Base-by-base conservation (phyloP, 1,140 invertebrate genomes). In the Caenorhabditis latens region DNA sequence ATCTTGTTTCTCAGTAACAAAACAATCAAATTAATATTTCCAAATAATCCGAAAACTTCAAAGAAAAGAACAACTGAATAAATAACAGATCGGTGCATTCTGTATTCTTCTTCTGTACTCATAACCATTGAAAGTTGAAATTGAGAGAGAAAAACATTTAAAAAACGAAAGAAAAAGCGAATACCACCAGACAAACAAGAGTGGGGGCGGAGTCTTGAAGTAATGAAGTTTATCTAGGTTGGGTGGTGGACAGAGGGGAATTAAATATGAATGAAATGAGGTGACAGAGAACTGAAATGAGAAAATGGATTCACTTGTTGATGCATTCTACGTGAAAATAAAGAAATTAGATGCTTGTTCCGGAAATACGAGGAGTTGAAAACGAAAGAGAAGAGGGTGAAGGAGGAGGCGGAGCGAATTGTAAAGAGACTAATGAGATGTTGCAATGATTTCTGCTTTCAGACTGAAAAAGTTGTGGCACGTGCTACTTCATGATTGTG, bases 331-430 rank as follows among this genome's bases (percentile, higher is more conserved):
- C 65, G 65, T 71, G 65, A 71, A 71, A 71, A 71, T 19, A 19
- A n/a, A 71, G 65, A 71, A 71, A 46, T 71, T 71, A 46, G 65
- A 71, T 71, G 65, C 65, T 43, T 43, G 13, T 71, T 71, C 42
- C 19, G 14, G 65, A 19, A 71, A 71, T 71, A 71, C 65, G 65
- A 71, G 65, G 42, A 71, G 42, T 53, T 11, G 50, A 16, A 53
- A 14, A 53, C 16, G 50, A 53, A 11, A 53, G 50, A 11, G 50
- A 9, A 53, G 50, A 3, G 50, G n/a, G n/a, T n/a, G n/a, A n/a
- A n/a, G n/a, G 9, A 16, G 50, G 16, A 11, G 50, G 13, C 16
- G 50, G 11, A 71, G 6, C 6, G 65, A 19, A 71, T 71, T 19
- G 11, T 43, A 46, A 19, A 43, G 40, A 46, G 3, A 9, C 65